Percentiles rank a stretch among this genome's conserved stretches.
These are phyloP conservation scores for Peromyscus leucopus DNA, from an alignment of 2,113 vertebrate species.

Conservation along the genomic window DNA sequence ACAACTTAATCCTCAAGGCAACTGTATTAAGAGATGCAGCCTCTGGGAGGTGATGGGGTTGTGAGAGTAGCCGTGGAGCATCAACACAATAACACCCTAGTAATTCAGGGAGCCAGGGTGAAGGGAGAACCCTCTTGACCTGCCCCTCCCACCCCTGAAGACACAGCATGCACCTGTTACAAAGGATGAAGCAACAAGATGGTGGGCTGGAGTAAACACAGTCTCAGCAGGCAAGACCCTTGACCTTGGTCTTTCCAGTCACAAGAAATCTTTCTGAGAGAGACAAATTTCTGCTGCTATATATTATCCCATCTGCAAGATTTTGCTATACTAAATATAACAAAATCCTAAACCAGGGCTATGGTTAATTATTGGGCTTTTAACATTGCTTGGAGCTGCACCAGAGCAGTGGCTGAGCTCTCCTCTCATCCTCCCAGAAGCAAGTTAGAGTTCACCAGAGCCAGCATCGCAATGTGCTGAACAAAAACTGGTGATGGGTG, in stretches of 20 bases:
- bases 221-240: background rate
- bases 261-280: background rate
- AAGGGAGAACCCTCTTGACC: background rate
- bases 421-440: conserved; percentile 18
- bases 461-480: background rate
- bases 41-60: no score
- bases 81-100: background rate
- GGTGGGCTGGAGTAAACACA: background rate
- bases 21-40: background rate
- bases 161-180: background rate
- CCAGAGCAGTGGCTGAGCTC: background rate
- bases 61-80: background rate
- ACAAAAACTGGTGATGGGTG: background rate
- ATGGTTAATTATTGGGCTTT: background rate
- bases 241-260: background rate
- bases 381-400: background rate
- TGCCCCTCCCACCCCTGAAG: background rate
- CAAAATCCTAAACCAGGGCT: background rate
- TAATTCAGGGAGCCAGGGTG: background rate
- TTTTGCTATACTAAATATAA: background rate
- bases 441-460: background rate
- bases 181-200: background rate
- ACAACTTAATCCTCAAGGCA: background rate
- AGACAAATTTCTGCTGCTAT: background rate
- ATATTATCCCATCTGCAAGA: background rate